Conservation (phyloP, 2,797 vertebrate species). For the Anas capensis region DNA sequence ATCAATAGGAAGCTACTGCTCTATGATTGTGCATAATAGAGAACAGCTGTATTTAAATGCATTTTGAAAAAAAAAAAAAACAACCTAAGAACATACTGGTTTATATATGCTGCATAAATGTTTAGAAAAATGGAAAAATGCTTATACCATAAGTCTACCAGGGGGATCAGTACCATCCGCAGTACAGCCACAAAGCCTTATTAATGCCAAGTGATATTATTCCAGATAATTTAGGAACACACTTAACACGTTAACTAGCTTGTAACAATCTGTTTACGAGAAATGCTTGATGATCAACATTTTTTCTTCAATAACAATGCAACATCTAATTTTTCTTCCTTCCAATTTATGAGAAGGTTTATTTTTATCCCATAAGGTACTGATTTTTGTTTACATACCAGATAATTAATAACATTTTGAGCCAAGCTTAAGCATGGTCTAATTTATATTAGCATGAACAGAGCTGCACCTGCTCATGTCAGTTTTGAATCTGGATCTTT, state of each 20-base stretch:
- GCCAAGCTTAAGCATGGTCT: background rate
- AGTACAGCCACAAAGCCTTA: background rate
- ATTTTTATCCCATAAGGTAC: constrained; percentile 33
- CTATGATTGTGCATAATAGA: rapidly evolving
- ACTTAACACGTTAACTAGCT: background rate
- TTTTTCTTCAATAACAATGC: constrained; percentile 30
- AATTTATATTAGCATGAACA: background rate
- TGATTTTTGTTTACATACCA: constrained; percentile 30
- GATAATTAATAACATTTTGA: constrained; percentile 30
- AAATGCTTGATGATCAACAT: constrained; percentile 40
- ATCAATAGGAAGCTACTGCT: background rate
- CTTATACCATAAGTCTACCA: background rate
- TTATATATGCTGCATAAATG: background rate
- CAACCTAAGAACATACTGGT: background rate
- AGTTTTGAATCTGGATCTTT: background rate
- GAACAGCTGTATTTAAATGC: background rate
- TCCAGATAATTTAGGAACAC: background rate
- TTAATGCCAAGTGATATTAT: background rate
- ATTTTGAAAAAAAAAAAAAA: background rate
- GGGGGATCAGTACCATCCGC: background rate
- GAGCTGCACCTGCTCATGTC: background rate
- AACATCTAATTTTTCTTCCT: constrained; percentile 30
- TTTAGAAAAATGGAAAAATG: constrained; percentile 2
- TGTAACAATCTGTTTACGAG: background rate
- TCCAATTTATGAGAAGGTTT: background rate